Evolutionary conservation across 2,113 vertebrate species (phyloP).

Genomic region (Phaetusa simplex): DNA sequence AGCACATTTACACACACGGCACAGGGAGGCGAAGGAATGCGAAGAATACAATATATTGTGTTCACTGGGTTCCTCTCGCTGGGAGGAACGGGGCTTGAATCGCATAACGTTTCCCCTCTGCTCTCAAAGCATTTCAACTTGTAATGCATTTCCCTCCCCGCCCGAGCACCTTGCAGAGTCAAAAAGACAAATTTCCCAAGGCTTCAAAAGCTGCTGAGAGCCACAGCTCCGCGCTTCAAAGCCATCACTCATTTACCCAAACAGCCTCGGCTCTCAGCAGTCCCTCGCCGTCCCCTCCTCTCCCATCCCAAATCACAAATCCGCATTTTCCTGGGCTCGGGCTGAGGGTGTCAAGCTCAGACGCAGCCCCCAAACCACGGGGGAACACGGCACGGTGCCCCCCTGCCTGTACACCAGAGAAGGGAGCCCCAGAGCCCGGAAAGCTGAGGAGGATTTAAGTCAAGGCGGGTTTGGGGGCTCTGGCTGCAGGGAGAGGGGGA

Average conservation of each 20-base stretch:
- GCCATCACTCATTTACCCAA: neutral
- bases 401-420: no score
- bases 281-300: neutral
- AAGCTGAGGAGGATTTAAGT: neutral
- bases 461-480: neutral
- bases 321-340: fast-evolving
- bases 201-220: conserved; percentile 43
- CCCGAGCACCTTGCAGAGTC: conserved; percentile 8
- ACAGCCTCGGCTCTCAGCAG: neutral
- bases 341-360: neutral
- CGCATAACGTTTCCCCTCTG: neutral
- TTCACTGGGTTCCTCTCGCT: neutral
- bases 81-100: neutral
- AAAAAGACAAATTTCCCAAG: conserved; percentile 41
- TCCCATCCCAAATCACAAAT: neutral
- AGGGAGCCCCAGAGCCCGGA: neutral
- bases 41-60: neutral
- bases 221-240: neutral
- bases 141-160: neutral
- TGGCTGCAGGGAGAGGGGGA: neutral
- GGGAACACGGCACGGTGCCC: fast-evolving
- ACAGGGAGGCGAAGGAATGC: neutral
- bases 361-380: fast-evolving
- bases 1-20: neutral
- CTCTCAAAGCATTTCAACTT: neutral